Evolutionary conservation across 2,113 vertebrate genomes (phyloP), one percentile per base, ranked within the genome.

Genomic region (Apteryx mantelli): DNA sequence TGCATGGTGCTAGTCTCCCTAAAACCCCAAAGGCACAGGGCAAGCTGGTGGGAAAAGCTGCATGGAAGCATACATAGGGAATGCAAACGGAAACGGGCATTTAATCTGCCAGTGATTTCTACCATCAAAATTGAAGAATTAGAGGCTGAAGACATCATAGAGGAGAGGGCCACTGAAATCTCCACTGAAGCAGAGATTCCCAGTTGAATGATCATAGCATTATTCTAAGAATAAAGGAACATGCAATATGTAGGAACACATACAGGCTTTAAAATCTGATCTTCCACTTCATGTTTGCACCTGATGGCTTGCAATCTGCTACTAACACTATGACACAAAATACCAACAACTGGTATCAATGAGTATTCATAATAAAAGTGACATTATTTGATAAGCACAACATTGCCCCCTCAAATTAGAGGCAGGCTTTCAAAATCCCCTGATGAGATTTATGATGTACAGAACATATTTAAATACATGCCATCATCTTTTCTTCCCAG

Each of bases 381-480:
- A 38, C 46, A 44, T 82, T 42, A 20, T 42, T 58, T 60, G 25
- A 75, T 69, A 69, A 88, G 30, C 11, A 66, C 19, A 60, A 75
- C 17, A 8, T 19, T 7, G 13, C 50, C 56, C 3, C 3, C 30
- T 73, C 13, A 11, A 24, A 70, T 58, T 18, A 34, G 78, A 85
- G 87, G 63, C 52, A 87, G 44, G 66, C 71, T 89, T 91, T 68
- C 83, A 91, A 89, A 88, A 79, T 91, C 15, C 32, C 6, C 21
- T 74, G 3, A 20, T 55, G 63, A 42, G 92, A 79, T 46, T 94
- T 91, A 58, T 69, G 50, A 44, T 3, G 3, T n/a, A 34, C 55
- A 50, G 56, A 86, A 86, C 53, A 58, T 14, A 69, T 26, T 63
- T 30, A 40, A 81, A 48, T 11, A 44, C 3, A 36, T 46, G 7